Evolutionary conservation across 2,797 vertebrate species (phyloP), one percentile per base, ranked within the genome.

Genomic region (Liparis tanakae): DNA sequence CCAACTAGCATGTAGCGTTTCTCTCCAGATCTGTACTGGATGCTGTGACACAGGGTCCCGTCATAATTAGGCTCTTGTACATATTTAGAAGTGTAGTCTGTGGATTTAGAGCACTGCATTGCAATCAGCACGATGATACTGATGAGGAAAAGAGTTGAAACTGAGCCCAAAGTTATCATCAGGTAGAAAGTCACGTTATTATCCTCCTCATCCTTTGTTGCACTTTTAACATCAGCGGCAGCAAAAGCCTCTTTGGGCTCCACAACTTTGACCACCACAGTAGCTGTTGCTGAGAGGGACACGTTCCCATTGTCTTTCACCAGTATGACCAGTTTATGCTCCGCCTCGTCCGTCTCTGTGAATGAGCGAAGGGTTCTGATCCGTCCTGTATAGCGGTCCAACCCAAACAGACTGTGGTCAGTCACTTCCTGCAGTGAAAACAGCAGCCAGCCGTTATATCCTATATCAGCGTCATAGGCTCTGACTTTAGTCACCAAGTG

Each of bases 141-240:
- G 85, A 89, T 63, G 59, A 90, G 37, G 37, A 90, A 90, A 74
- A 89, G 86, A 9, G 75, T 43, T 6, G 89, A 90, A 55, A 89
- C 87, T 33, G 89, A 85, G 17, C 82, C 84, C 78, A 90, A 61
- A 61, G 85, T 88, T 68, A 91, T 82, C 3, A 86, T 87, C 62
- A 91, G 57, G 67, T 90, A 90, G 72, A 86, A 86, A 36, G 75
- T 74, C 12, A 89, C 50, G 43, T 80, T 53, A 36, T 59, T 67
- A 7, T 79, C 88, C 13, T 80, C 78, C 0, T 81, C 91, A 46
- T 94, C 95, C 83, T 93, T 86, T 1, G 92, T 89, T 0, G 90
- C 74, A 67, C 95, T 94, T 22, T 90, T 91, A 80, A 96, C 94
- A 70, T 91, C 91, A 68, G 95, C 95, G 86, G 91, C 94, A 39